These are phyloP conservation scores for Panzeria rudis DNA, from an alignment of 2,888 invertebrate genomes.

Conservation along the genomic window DNA sequence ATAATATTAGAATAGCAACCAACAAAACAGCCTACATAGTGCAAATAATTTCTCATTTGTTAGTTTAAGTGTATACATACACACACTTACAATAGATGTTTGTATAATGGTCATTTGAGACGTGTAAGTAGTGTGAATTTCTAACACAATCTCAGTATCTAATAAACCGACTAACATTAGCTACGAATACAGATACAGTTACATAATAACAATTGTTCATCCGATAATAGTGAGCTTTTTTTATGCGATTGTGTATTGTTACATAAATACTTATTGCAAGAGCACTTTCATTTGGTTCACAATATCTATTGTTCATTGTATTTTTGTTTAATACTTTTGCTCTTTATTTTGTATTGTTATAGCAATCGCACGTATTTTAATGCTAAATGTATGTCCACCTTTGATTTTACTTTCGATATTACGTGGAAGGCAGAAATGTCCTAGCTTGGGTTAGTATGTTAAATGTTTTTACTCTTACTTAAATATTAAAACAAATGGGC, in stretches of 20 bases:
- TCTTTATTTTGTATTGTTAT: constrained; percentile 31
- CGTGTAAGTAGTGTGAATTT: constrained; percentile 43
- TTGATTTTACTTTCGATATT: constrained; percentile 30
- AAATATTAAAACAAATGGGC: no score
- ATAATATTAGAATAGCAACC: constrained; percentile 52
- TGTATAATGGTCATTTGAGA: constrained; percentile 57
- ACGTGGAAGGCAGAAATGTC: background rate
- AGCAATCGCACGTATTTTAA: constrained; percentile 2
- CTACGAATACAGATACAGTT: constrained; percentile 7
- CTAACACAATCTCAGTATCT: constrained; percentile 49
- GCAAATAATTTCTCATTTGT: constrained; percentile 12
- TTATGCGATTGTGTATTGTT: constrained; percentile 6
- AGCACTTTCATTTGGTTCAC: constrained; percentile 4
- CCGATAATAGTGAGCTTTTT: background rate
- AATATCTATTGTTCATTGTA: constrained; percentile 1
- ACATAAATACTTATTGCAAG: constrained; percentile 30
- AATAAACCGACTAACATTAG: constrained; percentile 38
- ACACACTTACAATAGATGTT: background rate
- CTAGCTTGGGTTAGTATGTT: background rate
- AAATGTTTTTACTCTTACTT: no score
- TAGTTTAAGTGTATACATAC: background rate
- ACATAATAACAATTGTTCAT: constrained; percentile 5
- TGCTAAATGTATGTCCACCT: constrained; percentile 19
- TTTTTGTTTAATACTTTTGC: constrained; percentile 17
- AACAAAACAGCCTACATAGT: constrained; percentile 37